Evolutionary conservation across 2,797 vertebrate species (phyloP).

Genomic region (Macrochelys suwanniensis): DNA sequence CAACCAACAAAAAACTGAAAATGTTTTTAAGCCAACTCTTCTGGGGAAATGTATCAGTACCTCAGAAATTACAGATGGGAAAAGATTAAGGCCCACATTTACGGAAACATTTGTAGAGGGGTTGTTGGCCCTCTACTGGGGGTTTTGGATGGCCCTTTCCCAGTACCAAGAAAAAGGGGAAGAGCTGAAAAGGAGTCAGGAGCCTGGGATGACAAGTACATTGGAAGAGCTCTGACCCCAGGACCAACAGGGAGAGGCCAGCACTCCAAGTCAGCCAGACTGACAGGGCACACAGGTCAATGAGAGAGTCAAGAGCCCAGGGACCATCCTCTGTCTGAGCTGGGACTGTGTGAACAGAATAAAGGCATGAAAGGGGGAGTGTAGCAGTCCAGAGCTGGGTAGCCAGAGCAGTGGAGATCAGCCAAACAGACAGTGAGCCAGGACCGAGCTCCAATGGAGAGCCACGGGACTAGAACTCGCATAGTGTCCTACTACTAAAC

Average conservation of each 20-base stretch:
- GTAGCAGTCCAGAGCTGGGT: neutral
- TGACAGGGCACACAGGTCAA: neutral
- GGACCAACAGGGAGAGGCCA: neutral
- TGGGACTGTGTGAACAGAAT: neutral
- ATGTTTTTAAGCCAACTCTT: constrained; percentile 11
- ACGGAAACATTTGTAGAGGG: neutral
- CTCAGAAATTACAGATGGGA: neutral
- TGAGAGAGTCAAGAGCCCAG: neutral
- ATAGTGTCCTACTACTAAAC: neutral
- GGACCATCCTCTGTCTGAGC: neutral
- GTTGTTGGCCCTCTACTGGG: neutral
- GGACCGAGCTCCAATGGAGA: neutral
- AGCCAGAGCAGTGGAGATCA: too few species aligned
- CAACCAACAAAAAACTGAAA: neutral
- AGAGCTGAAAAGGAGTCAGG: neutral
- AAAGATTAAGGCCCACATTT: neutral
- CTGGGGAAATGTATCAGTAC: neutral
- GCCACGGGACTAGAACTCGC: neutral
- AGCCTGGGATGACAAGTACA: neutral
- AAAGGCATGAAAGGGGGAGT: neutral
- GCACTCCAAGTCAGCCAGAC: neutral
- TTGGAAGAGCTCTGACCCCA: neutral
- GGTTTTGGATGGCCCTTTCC: neutral
- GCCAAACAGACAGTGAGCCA: too few species aligned
- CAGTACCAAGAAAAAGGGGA: neutral